Evolutionary conservation across 1,140 invertebrate species (phyloP).

Genomic region (Drosophila persimilis): DNA sequence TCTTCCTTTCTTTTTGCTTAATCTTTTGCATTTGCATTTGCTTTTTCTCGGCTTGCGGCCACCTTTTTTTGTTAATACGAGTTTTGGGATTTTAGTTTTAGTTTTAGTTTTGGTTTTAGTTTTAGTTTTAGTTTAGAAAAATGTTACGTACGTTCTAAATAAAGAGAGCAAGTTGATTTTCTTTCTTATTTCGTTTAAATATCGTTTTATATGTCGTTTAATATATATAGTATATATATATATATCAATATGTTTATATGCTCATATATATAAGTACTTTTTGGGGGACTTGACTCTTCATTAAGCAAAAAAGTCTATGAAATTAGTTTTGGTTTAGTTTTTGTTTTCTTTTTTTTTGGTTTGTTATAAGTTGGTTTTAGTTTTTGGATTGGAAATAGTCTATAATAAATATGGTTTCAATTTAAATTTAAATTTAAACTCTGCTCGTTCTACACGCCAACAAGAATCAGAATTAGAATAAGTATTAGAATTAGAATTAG

Average conservation of each 20-base stretch:
- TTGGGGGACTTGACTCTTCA: conserved; percentile 44
- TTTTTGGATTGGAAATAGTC: conserved; percentile 51
- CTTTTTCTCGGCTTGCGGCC: conserved; percentile 39
- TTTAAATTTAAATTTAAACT: conserved; percentile 52
- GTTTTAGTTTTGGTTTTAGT: conserved; percentile 18
- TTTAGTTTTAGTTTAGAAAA: conserved; percentile 66
- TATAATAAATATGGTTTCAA: conserved; percentile 72
- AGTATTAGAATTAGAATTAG: conserved; percentile 49
- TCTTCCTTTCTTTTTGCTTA: conserved; percentile 12
- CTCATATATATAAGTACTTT: conserved; percentile 37
- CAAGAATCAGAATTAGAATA: conserved; percentile 62
- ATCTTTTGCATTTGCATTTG: conserved; percentile 17
- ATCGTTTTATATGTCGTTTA: conserved; percentile 56
- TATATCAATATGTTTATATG: conserved; percentile 49
- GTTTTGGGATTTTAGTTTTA: conserved; percentile 18
- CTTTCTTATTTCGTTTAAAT: conserved; percentile 59
- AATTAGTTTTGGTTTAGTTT: conserved; percentile 53
- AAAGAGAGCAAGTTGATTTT: conserved; percentile 73
- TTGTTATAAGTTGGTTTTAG: conserved; percentile 35
- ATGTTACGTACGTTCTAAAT: conserved; percentile 75
- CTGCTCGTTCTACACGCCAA: conserved; percentile 63
- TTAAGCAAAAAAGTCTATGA: conserved; percentile 76
- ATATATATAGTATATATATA: conserved; percentile 41
- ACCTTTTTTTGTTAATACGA: conserved; percentile 38
- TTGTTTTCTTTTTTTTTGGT: conserved; percentile 12